Percentiles rank a stretch among this genome's conserved stretches.
These are phyloP conservation scores for Falco rusticolus DNA, from an alignment of 2,797 vertebrate genomes.

Conservation along the genomic window DNA sequence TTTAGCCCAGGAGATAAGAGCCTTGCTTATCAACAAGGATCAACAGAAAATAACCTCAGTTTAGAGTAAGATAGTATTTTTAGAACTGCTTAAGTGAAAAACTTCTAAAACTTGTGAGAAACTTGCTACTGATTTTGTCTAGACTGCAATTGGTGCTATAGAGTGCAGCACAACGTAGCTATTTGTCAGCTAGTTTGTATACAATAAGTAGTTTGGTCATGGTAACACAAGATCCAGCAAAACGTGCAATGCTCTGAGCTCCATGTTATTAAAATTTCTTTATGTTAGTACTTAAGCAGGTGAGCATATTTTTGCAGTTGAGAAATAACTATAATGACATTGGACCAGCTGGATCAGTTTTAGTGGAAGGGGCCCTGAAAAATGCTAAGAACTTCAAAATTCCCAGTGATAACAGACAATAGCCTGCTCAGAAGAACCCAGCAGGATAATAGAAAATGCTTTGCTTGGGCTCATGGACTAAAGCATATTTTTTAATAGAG, in stretches of 20 bases:
- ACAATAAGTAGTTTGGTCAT: not conserved
- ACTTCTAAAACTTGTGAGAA: not conserved
- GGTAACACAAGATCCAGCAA: not conserved
- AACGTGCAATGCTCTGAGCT: not conserved
- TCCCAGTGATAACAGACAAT: not conserved
- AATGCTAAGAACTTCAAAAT: not conserved
- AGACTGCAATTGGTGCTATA: not conserved
- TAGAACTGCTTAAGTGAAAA: not conserved
- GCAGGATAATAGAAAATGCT: not conserved
- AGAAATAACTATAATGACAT: not conserved
- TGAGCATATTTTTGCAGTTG: not conserved
- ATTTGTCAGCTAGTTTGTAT: not conserved
- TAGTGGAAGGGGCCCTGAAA: not conserved
- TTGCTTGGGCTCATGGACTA: not conserved
- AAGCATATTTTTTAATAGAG: not conserved
- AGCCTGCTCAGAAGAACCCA: not conserved
- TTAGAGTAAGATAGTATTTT: not conserved
- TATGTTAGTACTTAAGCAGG: not conserved
- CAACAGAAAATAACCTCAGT: not conserved
- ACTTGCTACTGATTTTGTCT: not conserved
- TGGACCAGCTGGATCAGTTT: not conserved
- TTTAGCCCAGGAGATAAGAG: not conserved
- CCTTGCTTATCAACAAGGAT: not conserved
- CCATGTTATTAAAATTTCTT: not conserved
- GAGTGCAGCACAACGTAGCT: accelerated